Base-by-base conservation (phyloP, 2,113 vertebrate species). In the Herpetotheres cachinnans region DNA sequence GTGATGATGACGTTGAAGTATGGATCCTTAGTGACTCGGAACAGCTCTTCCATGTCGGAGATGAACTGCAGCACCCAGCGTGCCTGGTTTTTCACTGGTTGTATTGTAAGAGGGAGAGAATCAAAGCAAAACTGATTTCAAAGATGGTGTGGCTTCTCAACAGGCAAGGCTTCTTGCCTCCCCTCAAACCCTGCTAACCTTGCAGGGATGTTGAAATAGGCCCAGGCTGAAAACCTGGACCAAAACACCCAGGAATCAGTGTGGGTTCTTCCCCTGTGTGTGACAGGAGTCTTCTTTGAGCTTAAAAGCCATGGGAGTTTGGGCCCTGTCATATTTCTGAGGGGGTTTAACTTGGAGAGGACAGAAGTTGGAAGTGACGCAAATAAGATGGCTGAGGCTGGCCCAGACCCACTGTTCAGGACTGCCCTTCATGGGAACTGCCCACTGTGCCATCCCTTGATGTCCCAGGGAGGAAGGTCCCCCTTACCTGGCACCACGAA, bases 81-180 rank as follows among this genome's bases (percentile, higher is more conserved):
- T 4, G 99, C 99, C 98, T 99, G 99, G 98, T 99, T 99, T 97
- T 99, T 99, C 77, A 99, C 99, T 99, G 89, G 9, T 77, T n/a
- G 20, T 19, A 40, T 9, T 49, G 38, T 80, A 76, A 79, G 26
- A 91, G 40, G 21, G 65, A 67, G 25, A 95, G 40, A 92, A 92
- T n/a, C 32, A 67, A 84, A 95, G 46, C 44, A 96, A 74, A 95
- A n/a, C 29, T 76, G 29, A 67, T 86, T 86, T 67, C 62, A 94
- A 5, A 76, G 29, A 13, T 1, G 2, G 9, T 8, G 10, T 4
- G 56, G 80, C 26, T 63, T 63, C 66, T 70, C 40, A 82, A 50
- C n/a, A 83, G 21, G 11, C 26, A 83, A 78, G 24, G 50, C 9
- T 95, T 74, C 54, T 25, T 54, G 58, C 21, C 61, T 67, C 27